Conservation (phyloP, 2,797 vertebrate species). For the Telmatherina bonti region DNA sequence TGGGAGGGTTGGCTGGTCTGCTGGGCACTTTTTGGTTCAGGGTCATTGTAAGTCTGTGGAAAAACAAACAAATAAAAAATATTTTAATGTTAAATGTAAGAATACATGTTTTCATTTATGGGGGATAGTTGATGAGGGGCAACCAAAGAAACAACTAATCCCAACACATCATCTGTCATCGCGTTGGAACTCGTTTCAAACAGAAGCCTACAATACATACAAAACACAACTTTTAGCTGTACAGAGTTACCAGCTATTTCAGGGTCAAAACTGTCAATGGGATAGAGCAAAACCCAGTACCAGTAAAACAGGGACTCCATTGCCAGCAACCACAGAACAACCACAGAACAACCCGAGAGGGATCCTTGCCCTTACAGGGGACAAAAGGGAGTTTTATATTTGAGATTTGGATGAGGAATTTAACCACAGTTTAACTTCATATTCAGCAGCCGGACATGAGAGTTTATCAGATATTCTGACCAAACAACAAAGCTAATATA, state of each 20-base stretch:
- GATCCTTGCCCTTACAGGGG: not conserved
- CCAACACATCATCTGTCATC: not conserved
- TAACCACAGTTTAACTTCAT: not conserved
- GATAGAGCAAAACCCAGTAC: not conserved
- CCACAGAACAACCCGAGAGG: not conserved
- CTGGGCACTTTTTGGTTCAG: constrained; percentile 92
- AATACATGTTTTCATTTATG: not conserved
- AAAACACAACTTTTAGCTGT: not conserved
- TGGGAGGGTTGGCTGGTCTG: constrained; percentile 90
- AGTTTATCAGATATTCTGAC: not conserved
- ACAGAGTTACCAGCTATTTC: too few species aligned
- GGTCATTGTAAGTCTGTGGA: constrained; percentile 92
- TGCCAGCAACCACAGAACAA: not conserved
- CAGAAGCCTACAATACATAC: not conserved
- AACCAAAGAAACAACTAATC: not conserved
- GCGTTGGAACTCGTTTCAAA: not conserved
- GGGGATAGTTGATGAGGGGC: too few species aligned
- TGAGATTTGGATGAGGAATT: not conserved
- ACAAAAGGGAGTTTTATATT: not conserved
- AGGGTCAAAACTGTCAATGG: not conserved
- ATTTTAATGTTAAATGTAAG: not conserved
- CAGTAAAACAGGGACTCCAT: too few species aligned
- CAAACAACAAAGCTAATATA: constrained; percentile 11
- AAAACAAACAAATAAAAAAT: constrained; percentile 5
- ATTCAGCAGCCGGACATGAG: not conserved